Evolutionary conservation across 2,113 vertebrate species (phyloP).

Genomic region (Epinephelus fuscoguttatus): DNA sequence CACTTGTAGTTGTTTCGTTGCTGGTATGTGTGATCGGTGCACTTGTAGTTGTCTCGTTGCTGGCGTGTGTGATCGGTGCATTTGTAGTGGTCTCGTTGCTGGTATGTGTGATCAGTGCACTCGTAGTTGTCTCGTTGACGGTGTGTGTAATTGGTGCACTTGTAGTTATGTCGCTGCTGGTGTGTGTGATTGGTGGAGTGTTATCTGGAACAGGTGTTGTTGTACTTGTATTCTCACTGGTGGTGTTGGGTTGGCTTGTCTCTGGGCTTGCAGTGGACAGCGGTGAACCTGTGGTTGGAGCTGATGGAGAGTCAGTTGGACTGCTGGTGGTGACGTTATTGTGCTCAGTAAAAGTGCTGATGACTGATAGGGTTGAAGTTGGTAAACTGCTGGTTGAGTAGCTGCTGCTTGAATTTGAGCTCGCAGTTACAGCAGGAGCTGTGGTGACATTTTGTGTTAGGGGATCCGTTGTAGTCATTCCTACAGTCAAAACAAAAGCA

Average conservation of each 20-base stretch:
- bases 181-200: neutral
- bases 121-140: neutral
- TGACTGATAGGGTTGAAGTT: neutral
- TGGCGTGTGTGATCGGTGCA: neutral
- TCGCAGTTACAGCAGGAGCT: neutral
- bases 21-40: too few relatives aligned
- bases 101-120: neutral
- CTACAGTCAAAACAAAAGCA: conserved; percentile 45
- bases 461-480: neutral
- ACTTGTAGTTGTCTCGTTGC: neutral
- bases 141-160: neutral
- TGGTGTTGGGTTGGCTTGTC: neutral
- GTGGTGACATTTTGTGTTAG: neutral
- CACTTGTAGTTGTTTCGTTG: neutral
- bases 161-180: neutral
- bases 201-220: neutral
- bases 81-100: too few relatives aligned
- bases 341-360: neutral
- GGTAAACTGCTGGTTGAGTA: neutral
- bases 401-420: neutral
- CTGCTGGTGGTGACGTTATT: neutral
- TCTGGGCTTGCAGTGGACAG: neutral
- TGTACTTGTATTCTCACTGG: conserved; percentile 24
- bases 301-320: neutral
- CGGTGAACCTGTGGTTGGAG: neutral